Conservation (phyloP, 1,140 invertebrate genomes). For the Phymastichus coffea region DNA sequence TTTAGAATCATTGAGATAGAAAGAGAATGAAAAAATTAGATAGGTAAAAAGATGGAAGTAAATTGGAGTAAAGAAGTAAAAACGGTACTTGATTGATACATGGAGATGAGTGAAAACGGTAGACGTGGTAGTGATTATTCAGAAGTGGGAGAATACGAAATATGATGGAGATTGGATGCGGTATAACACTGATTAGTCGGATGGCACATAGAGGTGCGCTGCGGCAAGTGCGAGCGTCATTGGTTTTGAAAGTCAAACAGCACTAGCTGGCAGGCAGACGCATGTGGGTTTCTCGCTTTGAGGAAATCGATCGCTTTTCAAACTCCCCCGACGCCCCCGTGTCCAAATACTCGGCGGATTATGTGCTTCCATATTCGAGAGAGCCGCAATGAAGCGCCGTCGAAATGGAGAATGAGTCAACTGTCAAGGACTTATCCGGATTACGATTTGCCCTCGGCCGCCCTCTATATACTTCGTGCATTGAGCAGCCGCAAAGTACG, state of each 20-base stretch:
- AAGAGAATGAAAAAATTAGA: no score
- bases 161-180: no score
- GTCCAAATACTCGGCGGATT: constrained; percentile 19
- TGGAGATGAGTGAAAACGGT: no score
- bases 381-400: neutral
- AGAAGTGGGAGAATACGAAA: no score
- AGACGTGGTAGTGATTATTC: no score
- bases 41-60: no score
- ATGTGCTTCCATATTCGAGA: constrained; percentile 9
- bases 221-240: constrained; percentile 16
- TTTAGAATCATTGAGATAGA: no score
- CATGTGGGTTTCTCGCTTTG: neutral
- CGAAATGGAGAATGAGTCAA: constrained; percentile 25
- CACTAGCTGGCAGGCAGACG: neutral
- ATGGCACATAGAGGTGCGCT: no score
- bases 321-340: neutral
- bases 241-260: constrained; percentile 23
- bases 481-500: neutral
- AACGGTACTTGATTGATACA: no score
- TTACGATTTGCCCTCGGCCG: constrained; percentile 32
- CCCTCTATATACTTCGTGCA: constrained; percentile 15
- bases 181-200: no score
- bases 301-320: constrained; percentile 17
- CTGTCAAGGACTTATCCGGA: constrained; percentile 36
- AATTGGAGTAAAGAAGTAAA: no score